These are phyloP conservation scores for Eolophus roseicapilla DNA, from an alignment of 2,113 vertebrate genomes.

Conservation along the genomic window DNA sequence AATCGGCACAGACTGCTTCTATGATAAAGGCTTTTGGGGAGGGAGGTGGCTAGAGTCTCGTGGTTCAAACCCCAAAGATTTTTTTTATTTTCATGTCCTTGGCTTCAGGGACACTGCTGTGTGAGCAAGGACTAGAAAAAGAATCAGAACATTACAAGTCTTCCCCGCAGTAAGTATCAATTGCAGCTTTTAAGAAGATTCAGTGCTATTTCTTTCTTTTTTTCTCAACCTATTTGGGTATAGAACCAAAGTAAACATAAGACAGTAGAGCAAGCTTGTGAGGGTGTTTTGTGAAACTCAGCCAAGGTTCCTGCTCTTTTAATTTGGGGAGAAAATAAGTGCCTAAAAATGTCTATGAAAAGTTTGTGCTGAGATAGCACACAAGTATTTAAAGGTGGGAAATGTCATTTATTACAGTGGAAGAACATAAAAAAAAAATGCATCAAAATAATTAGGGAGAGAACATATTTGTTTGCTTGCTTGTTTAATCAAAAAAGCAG, in stretches of 20 bases:
- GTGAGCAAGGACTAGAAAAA: constrained; percentile 51
- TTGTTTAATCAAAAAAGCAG: neutral
- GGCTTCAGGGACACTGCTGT: constrained; percentile 42
- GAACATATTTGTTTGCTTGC: neutral
- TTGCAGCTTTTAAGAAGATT: constrained; percentile 39
- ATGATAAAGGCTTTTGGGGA: constrained; percentile 44
- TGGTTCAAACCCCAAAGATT: constrained; percentile 41
- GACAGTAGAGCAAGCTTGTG: constrained; percentile 11
- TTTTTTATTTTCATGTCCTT: constrained; percentile 53
- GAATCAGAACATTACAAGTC: constrained; percentile 34
- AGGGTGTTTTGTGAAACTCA: constrained; percentile 43
- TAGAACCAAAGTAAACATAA: constrained; percentile 39
- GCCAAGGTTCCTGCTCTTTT: constrained; percentile 27
- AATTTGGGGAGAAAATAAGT: constrained; percentile 21
- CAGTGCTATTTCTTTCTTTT: constrained; percentile 17
- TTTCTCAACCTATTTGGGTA: constrained; percentile 16
- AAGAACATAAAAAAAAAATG: neutral
- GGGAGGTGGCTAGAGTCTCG: constrained; percentile 51
- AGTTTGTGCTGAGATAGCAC: constrained; percentile 29
- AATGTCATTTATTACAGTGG: neutral
- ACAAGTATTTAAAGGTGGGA: neutral
- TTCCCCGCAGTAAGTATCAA: constrained; percentile 44
- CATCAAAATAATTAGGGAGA: neutral
- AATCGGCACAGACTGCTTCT: neutral
- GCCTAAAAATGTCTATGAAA: constrained; percentile 23